phyloP scores from a whole-genome alignment of 2,797 vertebrate genomes.

The Lagorchestes hirsutus region DNA sequence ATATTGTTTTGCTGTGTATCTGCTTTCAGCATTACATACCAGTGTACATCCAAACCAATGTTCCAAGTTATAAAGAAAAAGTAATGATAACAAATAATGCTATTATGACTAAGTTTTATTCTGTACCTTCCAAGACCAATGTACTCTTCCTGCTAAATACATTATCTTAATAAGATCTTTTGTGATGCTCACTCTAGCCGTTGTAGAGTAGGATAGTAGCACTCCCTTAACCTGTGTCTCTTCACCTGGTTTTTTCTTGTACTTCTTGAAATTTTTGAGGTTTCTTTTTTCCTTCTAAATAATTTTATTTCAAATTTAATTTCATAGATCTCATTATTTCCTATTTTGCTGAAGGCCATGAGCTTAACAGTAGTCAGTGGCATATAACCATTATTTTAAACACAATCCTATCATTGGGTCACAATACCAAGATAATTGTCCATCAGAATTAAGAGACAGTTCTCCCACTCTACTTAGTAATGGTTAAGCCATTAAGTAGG shows the following conservation, averaged over 20 bases:
- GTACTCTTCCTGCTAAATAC: conserved; percentile 57
- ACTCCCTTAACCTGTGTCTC: background rate
- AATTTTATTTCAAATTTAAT: conserved; percentile 47
- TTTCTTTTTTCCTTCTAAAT: background rate
- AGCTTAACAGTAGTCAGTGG: conserved; percentile 11
- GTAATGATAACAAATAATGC: background rate
- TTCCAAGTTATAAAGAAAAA: conserved; percentile 65
- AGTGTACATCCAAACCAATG: conserved; percentile 54
- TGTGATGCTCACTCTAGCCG: conserved; percentile 27
- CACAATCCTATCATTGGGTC: background rate
- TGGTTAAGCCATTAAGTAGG: conserved; percentile 24
- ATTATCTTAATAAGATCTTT: conserved; percentile 33
- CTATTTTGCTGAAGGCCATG: background rate
- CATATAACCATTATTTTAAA: background rate
- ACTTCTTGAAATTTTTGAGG: background rate
- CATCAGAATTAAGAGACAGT: background rate
- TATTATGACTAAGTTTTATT: conserved; percentile 48
- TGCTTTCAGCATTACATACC: conserved; percentile 46
- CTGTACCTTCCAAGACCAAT: conserved; percentile 50
- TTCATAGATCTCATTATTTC: conserved; percentile 39
- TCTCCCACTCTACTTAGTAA: conserved; percentile 36
- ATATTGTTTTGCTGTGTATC: conserved; percentile 51
- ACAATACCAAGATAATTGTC: background rate
- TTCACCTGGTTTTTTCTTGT: conserved; percentile 7
- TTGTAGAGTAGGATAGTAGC: background rate